A percentile compares a stretch with the other conserved stretches of the same genome.
Conservation (phyloP, 2,888 invertebrate genomes). For the Strigamia maritima region DNA sequence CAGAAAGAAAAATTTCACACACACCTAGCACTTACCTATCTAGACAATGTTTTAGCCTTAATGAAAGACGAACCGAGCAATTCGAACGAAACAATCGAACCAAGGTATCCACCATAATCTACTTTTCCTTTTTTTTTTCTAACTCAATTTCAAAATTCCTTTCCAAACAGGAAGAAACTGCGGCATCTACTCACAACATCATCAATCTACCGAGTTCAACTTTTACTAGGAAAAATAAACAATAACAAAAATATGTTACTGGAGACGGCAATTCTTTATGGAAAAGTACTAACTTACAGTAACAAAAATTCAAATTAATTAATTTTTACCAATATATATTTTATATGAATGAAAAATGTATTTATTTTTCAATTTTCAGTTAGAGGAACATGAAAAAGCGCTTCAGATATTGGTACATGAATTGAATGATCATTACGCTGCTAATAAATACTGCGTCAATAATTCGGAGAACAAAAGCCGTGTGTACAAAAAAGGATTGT, state of each 20-base stretch:
- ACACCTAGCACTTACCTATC: conserved; percentile 55
- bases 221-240: conserved; percentile 53
- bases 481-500: conserved; percentile 51
- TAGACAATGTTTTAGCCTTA: conserved; percentile 51
- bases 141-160: no score
- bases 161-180: conserved; percentile 49
- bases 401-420: conserved; percentile 56
- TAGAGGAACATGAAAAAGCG: conserved; percentile 58
- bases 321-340: neutral
- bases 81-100: conserved; percentile 37
- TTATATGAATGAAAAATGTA: no score
- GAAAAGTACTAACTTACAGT: conserved; percentile 52
- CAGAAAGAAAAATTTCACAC: conserved; percentile 57
- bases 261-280: conserved; percentile 58
- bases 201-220: conserved; percentile 53
- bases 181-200: conserved; percentile 53
- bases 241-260: conserved; percentile 54
- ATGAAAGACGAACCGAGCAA: conserved; percentile 38
- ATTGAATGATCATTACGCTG: conserved; percentile 55
- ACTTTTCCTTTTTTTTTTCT: no score
- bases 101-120: neutral
- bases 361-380: conserved; percentile 48
- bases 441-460: conserved; percentile 56
- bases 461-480: conserved; percentile 50
- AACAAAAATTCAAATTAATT: neutral